phyloP scores from a whole-genome alignment of 2,888 invertebrate genomes.

The Malachius bipustulatus region DNA sequence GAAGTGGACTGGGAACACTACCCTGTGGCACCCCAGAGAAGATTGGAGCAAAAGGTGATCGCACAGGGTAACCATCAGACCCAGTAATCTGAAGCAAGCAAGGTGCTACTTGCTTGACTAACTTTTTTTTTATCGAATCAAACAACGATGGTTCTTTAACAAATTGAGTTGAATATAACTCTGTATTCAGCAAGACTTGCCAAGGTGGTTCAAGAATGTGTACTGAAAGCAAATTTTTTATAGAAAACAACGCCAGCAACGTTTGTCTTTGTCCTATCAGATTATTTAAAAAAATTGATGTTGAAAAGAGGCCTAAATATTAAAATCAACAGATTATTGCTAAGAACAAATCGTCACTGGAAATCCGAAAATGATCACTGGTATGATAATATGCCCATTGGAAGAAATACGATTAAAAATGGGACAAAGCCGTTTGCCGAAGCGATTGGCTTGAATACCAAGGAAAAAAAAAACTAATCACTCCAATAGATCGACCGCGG shows the following conservation, averaged over 20 bases:
- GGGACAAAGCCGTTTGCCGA: constrained; percentile 2
- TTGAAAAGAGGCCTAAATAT: constrained; percentile 10
- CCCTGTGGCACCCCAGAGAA: no score
- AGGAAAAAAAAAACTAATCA: constrained; percentile 6
- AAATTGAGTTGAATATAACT: constrained; percentile 10
- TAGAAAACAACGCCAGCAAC: constrained; percentile 8
- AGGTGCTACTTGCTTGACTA: constrained; percentile 8
- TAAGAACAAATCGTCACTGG: constrained; percentile 7
- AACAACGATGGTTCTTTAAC: constrained; percentile 6
- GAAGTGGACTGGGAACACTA: constrained; percentile 5
- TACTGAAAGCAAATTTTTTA: constrained; percentile 9
- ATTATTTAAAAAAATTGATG: constrained; percentile 10
- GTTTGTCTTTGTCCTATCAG: constrained; percentile 8
- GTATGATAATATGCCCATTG: no score
- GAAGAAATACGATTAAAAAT: constrained; percentile 3
- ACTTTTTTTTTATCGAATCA: constrained; percentile 9
- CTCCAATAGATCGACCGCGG: constrained; percentile 7
- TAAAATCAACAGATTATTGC: constrained; percentile 11
- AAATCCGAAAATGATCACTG: no score
- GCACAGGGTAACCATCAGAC: no score
- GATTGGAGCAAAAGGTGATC: no score
- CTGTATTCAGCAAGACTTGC: no score
- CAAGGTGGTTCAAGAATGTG: constrained; percentile 10
- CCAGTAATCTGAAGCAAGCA: constrained; percentile 3
- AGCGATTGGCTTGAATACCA: no score